Conservation (phyloP, 2,888 invertebrate genomes). For the Vanessa cardui region DNA sequence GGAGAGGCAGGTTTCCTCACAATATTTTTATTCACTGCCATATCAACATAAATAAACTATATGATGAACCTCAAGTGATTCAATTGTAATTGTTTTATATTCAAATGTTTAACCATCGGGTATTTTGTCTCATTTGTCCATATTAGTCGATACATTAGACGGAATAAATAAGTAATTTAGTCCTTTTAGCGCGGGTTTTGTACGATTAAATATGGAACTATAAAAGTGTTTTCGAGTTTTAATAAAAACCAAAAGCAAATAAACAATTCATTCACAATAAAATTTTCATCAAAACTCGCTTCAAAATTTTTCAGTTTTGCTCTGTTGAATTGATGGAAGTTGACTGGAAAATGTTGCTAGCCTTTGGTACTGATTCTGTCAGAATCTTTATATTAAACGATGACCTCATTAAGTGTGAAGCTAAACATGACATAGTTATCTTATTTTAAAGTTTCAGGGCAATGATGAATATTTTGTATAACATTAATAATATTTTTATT, state of each 20-base stretch:
- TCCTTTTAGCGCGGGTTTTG: not conserved
- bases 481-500: no score
- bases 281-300: constrained; percentile 1
- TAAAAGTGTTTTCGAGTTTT: not conserved
- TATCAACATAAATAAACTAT: no score
- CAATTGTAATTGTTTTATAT: no score
- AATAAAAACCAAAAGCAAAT: constrained; percentile 6
- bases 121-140: no score
- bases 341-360: not conserved
- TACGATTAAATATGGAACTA: not conserved
- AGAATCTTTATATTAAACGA: not conserved
- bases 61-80: no score
- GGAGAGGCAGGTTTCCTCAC: no score
- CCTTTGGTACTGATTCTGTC: not conserved
- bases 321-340: not conserved
- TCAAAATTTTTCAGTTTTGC: not conserved
- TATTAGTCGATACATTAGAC: not conserved
- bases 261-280: constrained; percentile 1
- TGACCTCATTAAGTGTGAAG: no score
- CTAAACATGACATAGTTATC: no score
- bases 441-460: no score
- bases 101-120: no score
- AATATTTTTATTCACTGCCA: no score
- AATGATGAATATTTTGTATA: no score
- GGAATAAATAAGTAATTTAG: not conserved